These are phyloP conservation scores for Caradrina kadenii DNA, from an alignment of 2,888 invertebrate genomes.

Conservation along the genomic window DNA sequence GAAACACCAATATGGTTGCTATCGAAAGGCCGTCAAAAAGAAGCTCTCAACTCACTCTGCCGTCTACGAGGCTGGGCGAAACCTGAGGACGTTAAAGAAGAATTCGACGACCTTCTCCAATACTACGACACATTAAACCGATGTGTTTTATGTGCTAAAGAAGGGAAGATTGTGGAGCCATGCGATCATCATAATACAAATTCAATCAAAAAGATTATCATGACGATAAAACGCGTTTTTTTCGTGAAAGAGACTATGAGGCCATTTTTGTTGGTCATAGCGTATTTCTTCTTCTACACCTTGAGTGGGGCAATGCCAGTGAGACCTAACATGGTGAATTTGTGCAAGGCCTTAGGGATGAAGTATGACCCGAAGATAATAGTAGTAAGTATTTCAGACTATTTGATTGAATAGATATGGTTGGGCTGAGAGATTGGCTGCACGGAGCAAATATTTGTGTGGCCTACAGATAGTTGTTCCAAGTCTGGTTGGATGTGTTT, in stretches of 20 bases:
- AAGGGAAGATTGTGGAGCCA: conserved; percentile 68
- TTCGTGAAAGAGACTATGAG: conserved; percentile 88
- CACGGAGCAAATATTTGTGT: too few relatives aligned
- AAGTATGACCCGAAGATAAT: conserved; percentile 83
- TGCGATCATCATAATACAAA: conserved; percentile 77
- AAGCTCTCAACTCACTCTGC: conserved; percentile 88
- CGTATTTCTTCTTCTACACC: conserved; percentile 89
- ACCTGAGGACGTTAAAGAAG: conserved; percentile 87
- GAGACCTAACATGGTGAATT: conserved; percentile 90
- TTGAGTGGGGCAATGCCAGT: conserved; percentile 87
- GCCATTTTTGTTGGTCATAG: conserved; percentile 87
- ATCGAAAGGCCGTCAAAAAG: conserved; percentile 89
- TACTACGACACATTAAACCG: conserved; percentile 82
- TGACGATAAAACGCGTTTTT: conserved; percentile 80
- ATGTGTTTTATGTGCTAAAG: conserved; percentile 80
- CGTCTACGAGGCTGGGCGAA: conserved; percentile 90
- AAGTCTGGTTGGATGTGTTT: too few relatives aligned
- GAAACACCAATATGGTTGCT: conserved; percentile 91
- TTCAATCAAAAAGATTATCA: conserved; percentile 71
- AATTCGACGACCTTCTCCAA: conserved; percentile 85
- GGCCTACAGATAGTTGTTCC: too few relatives aligned
- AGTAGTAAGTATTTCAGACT: conserved; percentile 82
- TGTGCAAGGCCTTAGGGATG: conserved; percentile 87
- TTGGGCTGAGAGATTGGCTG: too few relatives aligned
- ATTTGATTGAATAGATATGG: not conserved